These are phyloP conservation scores for Mustela lutreola DNA, from an alignment of 2,113 vertebrate genomes.

Conservation along the genomic window DNA sequence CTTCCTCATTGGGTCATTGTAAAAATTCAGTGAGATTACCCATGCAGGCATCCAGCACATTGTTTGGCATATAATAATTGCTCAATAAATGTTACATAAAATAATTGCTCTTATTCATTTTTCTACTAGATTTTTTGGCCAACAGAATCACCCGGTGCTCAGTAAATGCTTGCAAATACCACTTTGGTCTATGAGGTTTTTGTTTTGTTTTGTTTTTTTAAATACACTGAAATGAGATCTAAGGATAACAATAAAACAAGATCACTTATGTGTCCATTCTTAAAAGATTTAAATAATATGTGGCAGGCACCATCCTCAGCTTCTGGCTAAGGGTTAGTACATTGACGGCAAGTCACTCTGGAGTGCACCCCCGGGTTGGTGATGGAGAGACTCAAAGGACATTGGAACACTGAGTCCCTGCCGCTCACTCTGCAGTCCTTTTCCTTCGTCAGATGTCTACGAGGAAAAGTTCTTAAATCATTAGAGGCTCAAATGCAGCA, in stretches of 20 bases:
- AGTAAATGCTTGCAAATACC: neutral
- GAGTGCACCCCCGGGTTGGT: neutral
- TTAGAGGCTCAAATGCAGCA: neutral
- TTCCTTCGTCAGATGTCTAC: neutral
- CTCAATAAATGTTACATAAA: neutral
- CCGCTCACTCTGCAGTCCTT: neutral
- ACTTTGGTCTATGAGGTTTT: neutral
- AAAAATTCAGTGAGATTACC: neutral
- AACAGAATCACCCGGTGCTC: neutral
- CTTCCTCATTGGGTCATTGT: neutral
- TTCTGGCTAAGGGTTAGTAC: neutral
- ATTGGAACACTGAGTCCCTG: neutral
- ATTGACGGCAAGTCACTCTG: neutral
- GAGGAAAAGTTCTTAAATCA: neutral
- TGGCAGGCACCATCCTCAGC: neutral
- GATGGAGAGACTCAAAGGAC: neutral
- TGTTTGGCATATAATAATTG: neutral
- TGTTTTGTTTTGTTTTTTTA: neutral
- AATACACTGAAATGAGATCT: conserved; percentile 26
- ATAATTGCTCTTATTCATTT: neutral
- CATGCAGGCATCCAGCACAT: neutral
- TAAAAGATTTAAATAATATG: conserved; percentile 12
- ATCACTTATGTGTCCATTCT: neutral
- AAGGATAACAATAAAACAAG: neutral
- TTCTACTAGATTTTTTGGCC: neutral